Conservation (phyloP, 2,888 invertebrate species). For the Ametastegia equiseti region DNA sequence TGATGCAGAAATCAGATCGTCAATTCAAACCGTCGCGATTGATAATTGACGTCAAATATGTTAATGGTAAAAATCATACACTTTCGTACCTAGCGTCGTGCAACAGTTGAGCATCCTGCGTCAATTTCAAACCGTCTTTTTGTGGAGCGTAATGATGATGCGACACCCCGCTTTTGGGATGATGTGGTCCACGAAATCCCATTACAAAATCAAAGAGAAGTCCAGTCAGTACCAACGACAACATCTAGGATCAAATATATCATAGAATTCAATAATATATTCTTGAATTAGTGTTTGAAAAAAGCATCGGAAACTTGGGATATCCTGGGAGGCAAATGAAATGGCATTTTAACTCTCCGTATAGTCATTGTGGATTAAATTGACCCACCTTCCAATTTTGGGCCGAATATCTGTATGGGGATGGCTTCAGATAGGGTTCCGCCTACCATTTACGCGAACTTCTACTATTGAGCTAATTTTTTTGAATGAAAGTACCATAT, state of each 20-base stretch:
- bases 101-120: conserved; percentile 84
- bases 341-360: too few relatives aligned
- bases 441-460: too few relatives aligned
- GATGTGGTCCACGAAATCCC: conserved; percentile 81
- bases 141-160: conserved; percentile 81
- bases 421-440: too few relatives aligned
- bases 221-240: conserved; percentile 57
- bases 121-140: conserved; percentile 79
- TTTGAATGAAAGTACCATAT: too few relatives aligned
- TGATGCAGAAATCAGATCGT: conserved; percentile 35
- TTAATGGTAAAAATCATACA: too few relatives aligned
- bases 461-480: too few relatives aligned
- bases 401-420: too few relatives aligned
- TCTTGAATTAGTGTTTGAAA: neutral
- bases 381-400: too few relatives aligned
- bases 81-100: conserved; percentile 85
- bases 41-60: too few relatives aligned
- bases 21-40: too few relatives aligned
- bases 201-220: conserved; percentile 57
- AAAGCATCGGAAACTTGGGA: neutral
- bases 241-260: conserved; percentile 54
- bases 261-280: neutral
- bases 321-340: neutral
- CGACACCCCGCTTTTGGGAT: conserved; percentile 78
- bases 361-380: too few relatives aligned